phyloP scores from a whole-genome alignment of 1,140 invertebrate species.

The Eriocheir sinensis region DNA sequence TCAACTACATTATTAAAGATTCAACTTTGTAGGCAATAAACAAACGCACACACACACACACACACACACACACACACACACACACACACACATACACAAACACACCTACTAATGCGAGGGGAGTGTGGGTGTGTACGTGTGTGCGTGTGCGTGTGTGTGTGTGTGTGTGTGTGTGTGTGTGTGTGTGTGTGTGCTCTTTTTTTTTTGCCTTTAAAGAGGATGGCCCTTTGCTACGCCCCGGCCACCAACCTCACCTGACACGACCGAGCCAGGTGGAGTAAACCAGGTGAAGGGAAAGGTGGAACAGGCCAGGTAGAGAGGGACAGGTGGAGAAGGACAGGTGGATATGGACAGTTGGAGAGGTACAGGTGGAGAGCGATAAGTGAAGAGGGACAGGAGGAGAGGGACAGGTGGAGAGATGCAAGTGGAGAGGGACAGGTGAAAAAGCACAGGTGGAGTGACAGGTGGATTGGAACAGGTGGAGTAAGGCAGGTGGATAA shows the following conservation, averaged over 20 bases:
- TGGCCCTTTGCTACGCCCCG: neutral
- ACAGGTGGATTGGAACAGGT: neutral
- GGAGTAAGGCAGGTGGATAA: too few relatives aligned
- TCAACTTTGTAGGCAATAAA: too few relatives aligned
- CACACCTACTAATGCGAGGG: neutral
- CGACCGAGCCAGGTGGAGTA: neutral
- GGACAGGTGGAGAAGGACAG: too few relatives aligned
- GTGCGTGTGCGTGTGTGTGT: neutral
- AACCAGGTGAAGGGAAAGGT: neutral
- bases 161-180: conserved; percentile 27
- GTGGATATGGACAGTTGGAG: too few relatives aligned
- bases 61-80: neutral
- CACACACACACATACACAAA: neutral
- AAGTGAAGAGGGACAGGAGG: neutral
- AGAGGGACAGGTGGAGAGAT: neutral
- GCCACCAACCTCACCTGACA: too few relatives aligned
- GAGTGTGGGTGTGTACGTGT: neutral
- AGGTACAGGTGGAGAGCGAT: too few relatives aligned
- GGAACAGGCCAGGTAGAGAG: neutral
- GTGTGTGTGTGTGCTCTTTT: neutral
- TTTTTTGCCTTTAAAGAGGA: neutral
- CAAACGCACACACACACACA: neutral
- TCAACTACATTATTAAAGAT: neutral
- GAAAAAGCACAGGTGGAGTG: neutral
- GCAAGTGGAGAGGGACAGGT: neutral